These are phyloP conservation scores for Lytechinus variegatus DNA, from an alignment of 35 echinoderm and acorn worm genomes.

Conservation along the genomic window DNA sequence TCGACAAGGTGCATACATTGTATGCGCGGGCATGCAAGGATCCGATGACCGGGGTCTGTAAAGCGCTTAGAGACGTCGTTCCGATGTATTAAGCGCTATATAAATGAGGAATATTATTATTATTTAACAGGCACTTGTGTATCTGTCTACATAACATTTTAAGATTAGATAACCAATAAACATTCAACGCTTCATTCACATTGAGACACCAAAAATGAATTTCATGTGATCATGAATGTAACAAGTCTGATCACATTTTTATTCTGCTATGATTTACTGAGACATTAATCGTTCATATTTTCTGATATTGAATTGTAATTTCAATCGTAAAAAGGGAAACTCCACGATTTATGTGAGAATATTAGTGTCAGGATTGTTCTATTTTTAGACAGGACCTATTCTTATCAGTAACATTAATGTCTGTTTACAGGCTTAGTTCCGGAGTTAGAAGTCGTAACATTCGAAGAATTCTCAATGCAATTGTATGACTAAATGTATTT, in stretches of 20 bases:
- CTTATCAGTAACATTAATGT: not conserved
- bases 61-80: too few species aligned
- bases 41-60: too few species aligned
- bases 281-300: not conserved
- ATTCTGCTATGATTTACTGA: not conserved
- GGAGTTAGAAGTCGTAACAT: not conserved
- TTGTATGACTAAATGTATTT: not conserved
- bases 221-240: too few species aligned
- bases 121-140: too few species aligned
- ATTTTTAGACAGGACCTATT: not conserved
- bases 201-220: too few species aligned
- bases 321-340: not conserved
- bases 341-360: not conserved
- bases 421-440: not conserved
- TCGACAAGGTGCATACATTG: too few species aligned
- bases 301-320: not conserved
- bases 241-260: not conserved
- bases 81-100: too few species aligned
- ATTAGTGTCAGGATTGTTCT: not conserved
- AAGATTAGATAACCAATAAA: too few species aligned
- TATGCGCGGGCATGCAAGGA: too few species aligned
- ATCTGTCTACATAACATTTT: too few species aligned
- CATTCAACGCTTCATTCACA: too few species aligned
- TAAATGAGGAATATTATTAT: too few species aligned
- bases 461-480: not conserved